These are phyloP conservation scores for Vulpes vulpes DNA, from an alignment of 2,113 vertebrate genomes.

Conservation along the genomic window DNA sequence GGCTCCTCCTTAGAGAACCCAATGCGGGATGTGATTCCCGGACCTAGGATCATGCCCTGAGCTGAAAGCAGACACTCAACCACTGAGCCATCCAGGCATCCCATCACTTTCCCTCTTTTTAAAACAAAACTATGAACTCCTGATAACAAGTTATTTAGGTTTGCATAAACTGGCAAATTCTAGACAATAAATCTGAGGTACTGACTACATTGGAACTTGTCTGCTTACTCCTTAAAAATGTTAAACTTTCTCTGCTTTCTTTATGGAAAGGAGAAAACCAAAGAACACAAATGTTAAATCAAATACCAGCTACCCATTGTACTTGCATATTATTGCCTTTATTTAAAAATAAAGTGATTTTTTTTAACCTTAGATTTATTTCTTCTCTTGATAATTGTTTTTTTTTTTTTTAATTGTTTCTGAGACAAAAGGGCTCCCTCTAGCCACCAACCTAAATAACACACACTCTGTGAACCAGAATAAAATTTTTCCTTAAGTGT, in stretches of 20 bases:
- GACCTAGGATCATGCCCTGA: too few species aligned
- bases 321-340: not conserved
- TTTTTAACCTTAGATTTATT: not conserved
- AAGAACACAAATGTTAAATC: slow-evolving; percentile 23
- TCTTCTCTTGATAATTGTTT: not conserved
- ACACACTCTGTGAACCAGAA: not conserved
- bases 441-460: slow-evolving; percentile 80
- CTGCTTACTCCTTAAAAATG: not conserved
- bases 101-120: not conserved
- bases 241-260: not conserved
- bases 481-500: slow-evolving; percentile 66
- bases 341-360: not conserved
- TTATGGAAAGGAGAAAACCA: slow-evolving; percentile 2
- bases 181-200: not conserved
- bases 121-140: not conserved
- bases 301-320: not conserved
- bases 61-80: too few species aligned
- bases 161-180: not conserved
- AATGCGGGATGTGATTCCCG: too few species aligned
- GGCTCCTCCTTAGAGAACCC: too few species aligned
- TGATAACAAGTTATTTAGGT: not conserved
- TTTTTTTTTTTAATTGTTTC: not conserved
- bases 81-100: too few species aligned
- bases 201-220: not conserved
- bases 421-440: slow-evolving; percentile 86